Conservation (phyloP, 2,888 invertebrate genomes). For the Electrophaes corylata region DNA sequence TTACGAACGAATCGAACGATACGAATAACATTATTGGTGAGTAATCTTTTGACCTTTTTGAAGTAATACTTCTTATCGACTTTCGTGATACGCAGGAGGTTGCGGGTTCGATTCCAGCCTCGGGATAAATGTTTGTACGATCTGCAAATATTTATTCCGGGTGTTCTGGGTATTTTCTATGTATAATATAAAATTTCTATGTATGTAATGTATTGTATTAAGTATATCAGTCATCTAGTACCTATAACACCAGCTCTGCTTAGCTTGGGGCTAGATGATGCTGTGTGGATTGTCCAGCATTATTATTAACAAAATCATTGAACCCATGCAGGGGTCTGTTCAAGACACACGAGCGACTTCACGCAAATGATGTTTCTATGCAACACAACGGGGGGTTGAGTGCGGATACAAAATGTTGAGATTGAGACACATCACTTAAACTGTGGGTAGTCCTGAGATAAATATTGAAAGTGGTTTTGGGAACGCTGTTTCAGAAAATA, state of each 20-base stretch:
- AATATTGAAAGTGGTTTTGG: conserved; percentile 30
- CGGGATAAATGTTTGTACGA: too few relatives aligned
- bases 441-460: conserved; percentile 17
- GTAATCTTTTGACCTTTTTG: conserved; percentile 30
- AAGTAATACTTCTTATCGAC: too few relatives aligned
- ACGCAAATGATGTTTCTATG: conserved; percentile 47
- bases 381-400: conserved; percentile 41
- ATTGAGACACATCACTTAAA: neutral
- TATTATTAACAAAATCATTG: conserved; percentile 13
- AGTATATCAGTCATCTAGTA: too few relatives aligned
- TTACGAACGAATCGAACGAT: conserved; percentile 55
- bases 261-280: too few relatives aligned
- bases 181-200: too few relatives aligned
- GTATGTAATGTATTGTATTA: too few relatives aligned
- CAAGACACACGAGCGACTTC: conserved; percentile 31
- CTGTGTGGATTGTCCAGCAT: too few relatives aligned
- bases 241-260: too few relatives aligned
- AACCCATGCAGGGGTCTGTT: conserved; percentile 18
- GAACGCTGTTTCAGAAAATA: neutral
- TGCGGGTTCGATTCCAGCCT: too few relatives aligned
- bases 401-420: conserved; percentile 11
- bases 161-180: too few relatives aligned
- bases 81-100: too few relatives aligned
- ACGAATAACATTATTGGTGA: conserved; percentile 47
- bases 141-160: too few relatives aligned